These are phyloP conservation scores for Gnathonemus longibarbis DNA, from an alignment of 2,113 vertebrate species.

Conservation along the genomic window DNA sequence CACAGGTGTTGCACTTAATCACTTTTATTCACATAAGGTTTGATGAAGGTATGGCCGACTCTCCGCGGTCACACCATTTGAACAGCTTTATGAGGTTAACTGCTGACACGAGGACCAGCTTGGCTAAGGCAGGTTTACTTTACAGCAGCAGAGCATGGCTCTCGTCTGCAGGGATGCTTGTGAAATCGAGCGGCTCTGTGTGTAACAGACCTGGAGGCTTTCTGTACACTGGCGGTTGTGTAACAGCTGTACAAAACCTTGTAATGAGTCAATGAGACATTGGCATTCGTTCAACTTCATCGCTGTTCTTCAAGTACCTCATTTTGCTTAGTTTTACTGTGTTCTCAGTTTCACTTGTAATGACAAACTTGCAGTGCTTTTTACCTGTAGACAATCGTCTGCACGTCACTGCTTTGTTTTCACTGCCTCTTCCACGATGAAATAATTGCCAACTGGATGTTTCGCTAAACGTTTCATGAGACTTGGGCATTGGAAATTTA, in stretches of 20 bases:
- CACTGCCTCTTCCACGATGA: neutral
- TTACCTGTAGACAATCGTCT: neutral
- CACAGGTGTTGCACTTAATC: neutral
- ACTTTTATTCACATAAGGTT: neutral
- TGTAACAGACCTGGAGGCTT: neutral
- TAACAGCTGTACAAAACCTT: neutral
- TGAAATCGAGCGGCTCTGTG: neutral
- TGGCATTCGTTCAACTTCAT: neutral
- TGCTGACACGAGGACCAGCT: neutral
- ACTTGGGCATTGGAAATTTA: neutral
- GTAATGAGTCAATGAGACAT: neutral
- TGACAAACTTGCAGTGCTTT: neutral
- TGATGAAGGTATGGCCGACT: neutral
- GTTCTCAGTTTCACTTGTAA: neutral
- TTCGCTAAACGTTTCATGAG: neutral
- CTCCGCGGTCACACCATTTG: neutral
- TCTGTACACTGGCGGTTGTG: neutral
- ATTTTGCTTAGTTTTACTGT: neutral
- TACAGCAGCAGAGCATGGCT: neutral
- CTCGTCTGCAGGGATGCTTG: neutral
- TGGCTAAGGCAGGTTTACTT: neutral
- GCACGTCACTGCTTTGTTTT: neutral
- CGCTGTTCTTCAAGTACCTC: neutral
- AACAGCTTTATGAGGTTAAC: neutral
- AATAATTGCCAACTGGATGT: neutral